Evolutionary conservation across 2,113 vertebrate genomes (phyloP).

Genomic region (Campylomormyrus numenius): DNA sequence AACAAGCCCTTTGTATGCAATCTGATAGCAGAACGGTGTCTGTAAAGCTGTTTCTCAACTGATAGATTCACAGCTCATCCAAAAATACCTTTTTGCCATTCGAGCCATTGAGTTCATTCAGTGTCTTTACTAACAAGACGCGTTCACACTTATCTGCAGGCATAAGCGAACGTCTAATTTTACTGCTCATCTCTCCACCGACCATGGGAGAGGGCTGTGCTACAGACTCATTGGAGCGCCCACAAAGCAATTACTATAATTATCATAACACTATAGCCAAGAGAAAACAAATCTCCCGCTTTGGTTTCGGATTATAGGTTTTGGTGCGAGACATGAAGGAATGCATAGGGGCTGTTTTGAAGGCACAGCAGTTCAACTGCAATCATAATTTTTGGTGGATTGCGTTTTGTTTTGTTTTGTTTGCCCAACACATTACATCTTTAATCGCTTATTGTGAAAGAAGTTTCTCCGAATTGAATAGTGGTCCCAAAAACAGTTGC

Average conservation of each 20-base stretch:
- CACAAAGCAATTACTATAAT: constrained; percentile 13
- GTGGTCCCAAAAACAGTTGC: background rate
- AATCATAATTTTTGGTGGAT: background rate
- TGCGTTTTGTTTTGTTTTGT: background rate
- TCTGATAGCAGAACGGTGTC: background rate
- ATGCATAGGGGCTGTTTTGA: background rate
- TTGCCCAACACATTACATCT: background rate
- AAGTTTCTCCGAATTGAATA: background rate
- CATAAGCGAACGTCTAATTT: background rate
- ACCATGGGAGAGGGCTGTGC: background rate
- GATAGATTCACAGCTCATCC: background rate
- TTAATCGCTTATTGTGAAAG: background rate
- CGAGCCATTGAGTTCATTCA: background rate
- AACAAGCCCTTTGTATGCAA: background rate
- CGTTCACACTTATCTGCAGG: background rate
- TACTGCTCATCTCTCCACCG: background rate
- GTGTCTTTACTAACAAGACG: background rate
- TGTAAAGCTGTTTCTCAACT: background rate
- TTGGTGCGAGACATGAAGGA: background rate
- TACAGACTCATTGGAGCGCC: background rate
- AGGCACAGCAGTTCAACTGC: background rate
- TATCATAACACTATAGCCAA: constrained; percentile 9
- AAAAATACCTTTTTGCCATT: background rate
- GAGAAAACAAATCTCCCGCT: background rate
- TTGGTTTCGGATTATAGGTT: background rate